These are phyloP conservation scores for Podarcis muralis DNA, from an alignment of 2,113 vertebrate species.

Conservation along the genomic window DNA sequence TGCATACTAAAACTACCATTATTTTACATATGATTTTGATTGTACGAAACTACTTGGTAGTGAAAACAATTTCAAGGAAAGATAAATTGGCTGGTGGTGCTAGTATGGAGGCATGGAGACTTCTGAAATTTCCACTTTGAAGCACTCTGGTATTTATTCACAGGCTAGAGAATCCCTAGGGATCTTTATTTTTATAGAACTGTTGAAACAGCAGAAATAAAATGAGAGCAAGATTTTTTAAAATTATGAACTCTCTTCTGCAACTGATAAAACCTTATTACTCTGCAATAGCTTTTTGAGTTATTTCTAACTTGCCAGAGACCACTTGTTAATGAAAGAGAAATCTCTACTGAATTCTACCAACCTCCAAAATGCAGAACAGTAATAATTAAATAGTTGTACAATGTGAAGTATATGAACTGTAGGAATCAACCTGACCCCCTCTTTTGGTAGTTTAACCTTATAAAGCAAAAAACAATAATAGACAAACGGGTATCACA, in stretches of 20 bases:
- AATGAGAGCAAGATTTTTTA: background rate
- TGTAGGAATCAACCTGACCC: background rate
- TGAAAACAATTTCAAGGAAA: background rate
- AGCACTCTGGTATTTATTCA: background rate
- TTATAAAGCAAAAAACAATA: background rate
- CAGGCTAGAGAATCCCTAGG: background rate
- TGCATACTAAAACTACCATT: background rate
- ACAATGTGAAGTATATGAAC: background rate
- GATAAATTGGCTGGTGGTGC: background rate
- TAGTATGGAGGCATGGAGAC: background rate
- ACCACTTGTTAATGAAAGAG: background rate
- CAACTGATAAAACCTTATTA: background rate
- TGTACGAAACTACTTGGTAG: accelerated
- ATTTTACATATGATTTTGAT: background rate
- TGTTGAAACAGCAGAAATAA: background rate
- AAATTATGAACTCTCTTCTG: background rate
- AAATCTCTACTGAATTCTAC: background rate
- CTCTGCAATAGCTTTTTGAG: background rate
- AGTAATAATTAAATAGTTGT: background rate
- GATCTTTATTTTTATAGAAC: background rate
- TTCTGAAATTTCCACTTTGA: accelerated
- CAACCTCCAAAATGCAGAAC: accelerated
- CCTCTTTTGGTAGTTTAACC: accelerated
- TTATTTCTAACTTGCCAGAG: background rate
- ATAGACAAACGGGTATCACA: background rate